phyloP scores from a whole-genome alignment of 2,888 invertebrate species.

The Chydorus sphaericus region DNA sequence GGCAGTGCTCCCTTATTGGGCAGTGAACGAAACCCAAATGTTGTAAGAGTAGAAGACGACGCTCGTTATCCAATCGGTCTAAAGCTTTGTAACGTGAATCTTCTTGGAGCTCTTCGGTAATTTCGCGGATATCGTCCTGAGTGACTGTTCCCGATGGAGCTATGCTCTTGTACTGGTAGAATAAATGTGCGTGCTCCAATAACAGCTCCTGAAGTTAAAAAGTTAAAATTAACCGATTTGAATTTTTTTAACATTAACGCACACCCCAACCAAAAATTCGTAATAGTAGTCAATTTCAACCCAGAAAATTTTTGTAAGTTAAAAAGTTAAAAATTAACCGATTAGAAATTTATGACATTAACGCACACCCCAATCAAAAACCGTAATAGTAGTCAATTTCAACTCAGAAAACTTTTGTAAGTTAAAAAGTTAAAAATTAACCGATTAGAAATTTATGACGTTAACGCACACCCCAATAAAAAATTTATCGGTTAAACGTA shows the following conservation, averaged over 20 bases:
- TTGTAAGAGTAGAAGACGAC: constrained; percentile 85
- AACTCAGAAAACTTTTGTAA: neutral
- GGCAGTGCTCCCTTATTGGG: constrained; percentile 86
- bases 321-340: constrained; percentile 10
- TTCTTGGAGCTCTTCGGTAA: constrained; percentile 77
- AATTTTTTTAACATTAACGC: neutral
- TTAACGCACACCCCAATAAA: neutral
- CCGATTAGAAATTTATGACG: neutral
- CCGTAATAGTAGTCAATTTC: neutral
- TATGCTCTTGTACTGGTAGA: constrained; percentile 81
- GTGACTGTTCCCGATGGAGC: constrained; percentile 80
- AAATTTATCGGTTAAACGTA: neutral
- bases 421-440: constrained; percentile 7
- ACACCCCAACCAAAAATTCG: neutral
- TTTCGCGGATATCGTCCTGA: constrained; percentile 84
- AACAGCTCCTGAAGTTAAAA: constrained; percentile 52
- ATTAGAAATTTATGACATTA: neutral
- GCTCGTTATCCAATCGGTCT: constrained; percentile 83
- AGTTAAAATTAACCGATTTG: neutral
- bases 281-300: neutral
- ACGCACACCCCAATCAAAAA: neutral
- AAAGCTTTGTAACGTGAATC: constrained; percentile 85
- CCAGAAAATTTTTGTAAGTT: neutral
- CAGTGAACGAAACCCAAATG: constrained; percentile 91
- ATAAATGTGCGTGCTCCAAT: constrained; percentile 80